Evolutionary conservation across 2,797 vertebrate species (phyloP), one percentile per base, ranked within the genome.

Genomic region (Crenichthys baileyi): DNA sequence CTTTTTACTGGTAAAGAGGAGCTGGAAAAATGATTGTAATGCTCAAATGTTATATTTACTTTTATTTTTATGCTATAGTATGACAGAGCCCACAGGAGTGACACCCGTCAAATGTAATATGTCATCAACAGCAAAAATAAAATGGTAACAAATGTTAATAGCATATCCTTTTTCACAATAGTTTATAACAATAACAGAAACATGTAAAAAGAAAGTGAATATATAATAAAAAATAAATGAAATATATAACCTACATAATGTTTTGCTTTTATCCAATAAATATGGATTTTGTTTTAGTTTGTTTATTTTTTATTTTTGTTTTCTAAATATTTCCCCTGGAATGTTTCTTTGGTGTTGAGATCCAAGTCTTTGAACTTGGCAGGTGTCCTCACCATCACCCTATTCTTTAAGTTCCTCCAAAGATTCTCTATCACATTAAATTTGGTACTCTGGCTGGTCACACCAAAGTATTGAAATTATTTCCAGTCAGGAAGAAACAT

Each of bases 21-120:
- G 82, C 79, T 83, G 79, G 71, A n/a, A 75, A 53, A 71, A 77
- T 83, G 75, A 84, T 79, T 85, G 79, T 88, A 75, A 82, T 88
- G 73, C 46, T 48, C 36, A 53, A 77, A 86, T 20, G 4, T 20
- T 20, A 65, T 22, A 39, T 65, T 63, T 36, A 16, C 7, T 60
- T 2, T 77, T 81, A 44, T 70, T 75, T 81, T 74, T 61, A 71
- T 81, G 20, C 53, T 29, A 68, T 56, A 70, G 76, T 73, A 82
- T 58, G 74, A 84, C 85, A 70, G 73, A 79, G 75, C 73, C 73
- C 79, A 70, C 9, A 61, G 26, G 81, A 82, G 81, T 63, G 76
- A 79, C 79, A 78, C 9, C 11, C 44, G 16, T 82, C 77, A 44
- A 53, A 50, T 65, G 50, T 67, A 53, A 79, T 83, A 78, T 78